These are phyloP conservation scores for Phyllotreta cruciferae DNA, from an alignment of 2,888 invertebrate species.

Conservation along the genomic window DNA sequence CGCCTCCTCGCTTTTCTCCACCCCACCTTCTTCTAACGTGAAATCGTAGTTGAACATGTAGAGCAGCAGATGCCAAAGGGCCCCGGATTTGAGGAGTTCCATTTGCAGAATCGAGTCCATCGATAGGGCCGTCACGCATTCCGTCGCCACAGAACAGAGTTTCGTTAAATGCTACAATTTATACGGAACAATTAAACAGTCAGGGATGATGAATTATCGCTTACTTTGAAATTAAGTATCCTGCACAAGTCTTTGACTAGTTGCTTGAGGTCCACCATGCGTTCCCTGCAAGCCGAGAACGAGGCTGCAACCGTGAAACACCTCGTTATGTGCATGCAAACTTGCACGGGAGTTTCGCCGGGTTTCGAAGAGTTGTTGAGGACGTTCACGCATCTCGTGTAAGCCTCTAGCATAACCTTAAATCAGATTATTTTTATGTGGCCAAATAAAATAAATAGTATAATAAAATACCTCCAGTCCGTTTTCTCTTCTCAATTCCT, in stretches of 20 bases:
- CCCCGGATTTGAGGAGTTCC: constrained; percentile 83
- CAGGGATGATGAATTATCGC: constrained; percentile 9
- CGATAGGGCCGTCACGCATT: constrained; percentile 87
- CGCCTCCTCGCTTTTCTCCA: constrained; percentile 81
- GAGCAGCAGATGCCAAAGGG: constrained; percentile 88
- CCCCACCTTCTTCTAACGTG: constrained; percentile 95
- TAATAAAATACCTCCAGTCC: constrained; percentile 76
- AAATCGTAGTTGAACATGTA: constrained; percentile 95
- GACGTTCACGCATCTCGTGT: constrained; percentile 93
- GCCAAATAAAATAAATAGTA: constrained; percentile 10
- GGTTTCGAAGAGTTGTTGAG: constrained; percentile 80
- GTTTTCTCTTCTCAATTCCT: constrained; percentile 92
- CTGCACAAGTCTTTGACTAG: constrained; percentile 86
- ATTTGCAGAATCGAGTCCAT: constrained; percentile 87
- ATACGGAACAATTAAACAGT: constrained; percentile 1
- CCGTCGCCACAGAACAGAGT: constrained; percentile 86
- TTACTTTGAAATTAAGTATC: constrained; percentile 84
- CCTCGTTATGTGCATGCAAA: constrained; percentile 88
- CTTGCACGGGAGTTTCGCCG: constrained; percentile 83
- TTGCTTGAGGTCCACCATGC: constrained; percentile 86
- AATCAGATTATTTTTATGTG: constrained; percentile 33
- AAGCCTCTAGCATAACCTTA: constrained; percentile 85
- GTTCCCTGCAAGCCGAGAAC: constrained; percentile 89
- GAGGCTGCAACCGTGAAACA: constrained; percentile 96
- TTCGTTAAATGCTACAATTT: constrained; percentile 76